Base-by-base conservation (phyloP, 2,797 vertebrate species). In the Orestias chungarensis region DNA sequence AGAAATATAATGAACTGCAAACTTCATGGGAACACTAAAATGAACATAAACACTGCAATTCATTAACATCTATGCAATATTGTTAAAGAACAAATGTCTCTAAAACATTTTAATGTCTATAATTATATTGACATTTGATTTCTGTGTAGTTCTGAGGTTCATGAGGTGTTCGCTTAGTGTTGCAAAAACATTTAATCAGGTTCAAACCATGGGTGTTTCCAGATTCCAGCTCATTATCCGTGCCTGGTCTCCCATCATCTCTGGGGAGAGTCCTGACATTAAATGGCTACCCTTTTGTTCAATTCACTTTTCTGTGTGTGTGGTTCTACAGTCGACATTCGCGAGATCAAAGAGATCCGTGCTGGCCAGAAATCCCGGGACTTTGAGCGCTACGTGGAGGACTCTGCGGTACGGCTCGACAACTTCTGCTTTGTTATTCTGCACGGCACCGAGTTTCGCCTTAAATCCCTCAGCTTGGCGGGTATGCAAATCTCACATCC, bases 261-360 rank as follows among this genome's bases (percentile, higher is more conserved):
- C 25, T 62, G 25, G 27, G 27, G 29, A 67, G 38, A 33, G 3
- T 15, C 62, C 12, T 61, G 23, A 29, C 20, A 42, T 20, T 15
- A 66, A 52, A n/a, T 38, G n/a, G 3, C 3, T 0, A 1, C 15
- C 27, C 55, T 1, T 70, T 2, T 73, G 15, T 74, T 74, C 81
- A 1, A 10, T 27, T 78, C 35, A 75, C 20, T 70, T 70, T 4
- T 50, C 1, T 73, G 35, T 82, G 0, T 76, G 44, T 78, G 8
- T 79, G 55, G 68, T 38, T 84, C 68, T 20, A 4, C 81, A 99
- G 98, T 99, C 82, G 98, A 99, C 80, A 98, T 99, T 66, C 95
- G 98, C 27, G 98, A 99, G 85, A 97, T 99, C 89, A 98, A 99
- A 84, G 98, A 99, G 93, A 98, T 99, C 62, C 96, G 98, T 11